Conservation (phyloP, 2,113 vertebrate genomes). For the Xiphophorus couchianus region DNA sequence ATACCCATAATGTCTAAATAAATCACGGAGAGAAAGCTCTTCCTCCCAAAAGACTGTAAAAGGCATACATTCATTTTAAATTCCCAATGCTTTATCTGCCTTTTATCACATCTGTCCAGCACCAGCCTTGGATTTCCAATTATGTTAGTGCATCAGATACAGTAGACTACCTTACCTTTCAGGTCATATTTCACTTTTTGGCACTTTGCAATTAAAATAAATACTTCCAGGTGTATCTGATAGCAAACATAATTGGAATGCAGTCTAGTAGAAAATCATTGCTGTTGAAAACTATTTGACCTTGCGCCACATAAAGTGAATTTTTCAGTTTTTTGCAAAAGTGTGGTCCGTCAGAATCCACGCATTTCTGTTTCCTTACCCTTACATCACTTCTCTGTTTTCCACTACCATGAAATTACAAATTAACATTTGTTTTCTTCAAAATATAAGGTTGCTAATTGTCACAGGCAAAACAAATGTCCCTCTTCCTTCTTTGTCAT, state of each 20-base stretch:
- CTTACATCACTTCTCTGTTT: background rate
- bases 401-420: background rate
- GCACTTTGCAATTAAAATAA: background rate
- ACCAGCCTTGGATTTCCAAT: background rate
- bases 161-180: slow-evolving; percentile 1
- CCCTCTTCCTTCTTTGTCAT: background rate
- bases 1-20: slow-evolving; percentile 53
- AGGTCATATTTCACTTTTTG: background rate
- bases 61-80: slow-evolving; percentile 20
- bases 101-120: slow-evolving; percentile 22
- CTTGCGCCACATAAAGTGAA: background rate
- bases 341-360: background rate
- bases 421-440: background rate
- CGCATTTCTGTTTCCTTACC: background rate
- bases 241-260: no score
- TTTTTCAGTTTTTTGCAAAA: background rate
- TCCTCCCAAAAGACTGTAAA: slow-evolving; percentile 9
- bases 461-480: background rate
- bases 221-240: background rate
- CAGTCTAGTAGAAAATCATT: no score
- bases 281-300: no score
- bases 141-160: background rate
- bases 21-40: slow-evolving; percentile 31
- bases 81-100: slow-evolving; percentile 8
- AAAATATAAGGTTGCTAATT: background rate